A percentile compares a stretch with the other conserved stretches of the same genome.
phyloP scores from a whole-genome alignment of 2,888 invertebrate genomes.

The Spisula subtruncata region DNA sequence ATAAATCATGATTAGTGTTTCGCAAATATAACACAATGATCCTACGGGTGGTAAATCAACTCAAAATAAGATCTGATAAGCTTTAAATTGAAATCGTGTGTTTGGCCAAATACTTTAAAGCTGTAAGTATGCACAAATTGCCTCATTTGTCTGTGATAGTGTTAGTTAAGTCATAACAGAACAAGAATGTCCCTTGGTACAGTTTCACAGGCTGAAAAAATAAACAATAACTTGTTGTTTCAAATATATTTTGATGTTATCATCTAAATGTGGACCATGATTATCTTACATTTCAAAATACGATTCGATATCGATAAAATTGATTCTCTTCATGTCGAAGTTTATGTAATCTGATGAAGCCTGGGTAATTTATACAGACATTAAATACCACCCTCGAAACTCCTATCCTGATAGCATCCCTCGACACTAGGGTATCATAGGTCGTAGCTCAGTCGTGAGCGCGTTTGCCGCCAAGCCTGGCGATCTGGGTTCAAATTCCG shows the following conservation, averaged over 20 bases:
- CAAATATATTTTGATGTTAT: neutral
- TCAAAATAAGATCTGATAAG: neutral
- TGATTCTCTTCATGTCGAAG: too few relatives aligned
- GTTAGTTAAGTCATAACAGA: neutral
- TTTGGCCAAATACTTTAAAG: neutral
- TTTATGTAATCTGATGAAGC: too few relatives aligned
- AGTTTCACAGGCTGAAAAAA: neutral
- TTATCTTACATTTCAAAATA: too few relatives aligned
- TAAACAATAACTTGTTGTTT: neutral
- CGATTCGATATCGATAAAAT: too few relatives aligned
- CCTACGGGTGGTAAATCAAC: neutral
- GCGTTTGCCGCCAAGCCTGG: too few relatives aligned
- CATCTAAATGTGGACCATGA: neutral
- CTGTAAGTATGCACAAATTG: neutral
- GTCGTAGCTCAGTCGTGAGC: too few relatives aligned
- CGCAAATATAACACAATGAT: neutral
- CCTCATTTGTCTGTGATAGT: neutral
- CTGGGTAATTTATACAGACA: too few relatives aligned
- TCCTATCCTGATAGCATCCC: too few relatives aligned
- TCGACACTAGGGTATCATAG: too few relatives aligned
- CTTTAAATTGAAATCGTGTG: neutral
- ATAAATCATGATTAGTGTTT: neutral
- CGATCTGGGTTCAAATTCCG: too few relatives aligned
- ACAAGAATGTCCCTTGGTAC: conserved; percentile 5
- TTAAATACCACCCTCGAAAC: neutral